phyloP scores from a whole-genome alignment of 2,888 invertebrate genomes.

The Halictus quadricinctus region DNA sequence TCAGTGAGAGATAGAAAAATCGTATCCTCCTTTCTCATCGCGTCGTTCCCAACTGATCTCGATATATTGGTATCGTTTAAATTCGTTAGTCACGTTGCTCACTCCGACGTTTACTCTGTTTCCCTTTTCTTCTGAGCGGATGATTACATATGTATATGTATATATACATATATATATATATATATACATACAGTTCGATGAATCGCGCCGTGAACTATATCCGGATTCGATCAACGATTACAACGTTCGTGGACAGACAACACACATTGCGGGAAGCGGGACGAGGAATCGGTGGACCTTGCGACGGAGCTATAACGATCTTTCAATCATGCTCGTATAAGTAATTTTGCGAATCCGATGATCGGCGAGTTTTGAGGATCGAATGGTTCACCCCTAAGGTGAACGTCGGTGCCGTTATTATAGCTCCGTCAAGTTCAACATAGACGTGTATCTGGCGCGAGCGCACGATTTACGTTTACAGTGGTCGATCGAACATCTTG shows the following conservation, averaged over 20 bases:
- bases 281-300: constrained; percentile 13
- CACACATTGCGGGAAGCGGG: constrained; percentile 39
- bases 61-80: constrained; percentile 6
- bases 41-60: constrained; percentile 19
- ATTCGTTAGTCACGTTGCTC: constrained; percentile 38
- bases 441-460: constrained; percentile 39
- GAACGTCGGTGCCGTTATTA: constrained; percentile 4
- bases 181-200: constrained; percentile 20
- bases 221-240: constrained; percentile 43
- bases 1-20: constrained; percentile 63
- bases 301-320: constrained; percentile 46
- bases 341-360: background rate
- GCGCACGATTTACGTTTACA: constrained; percentile 34
- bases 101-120: constrained; percentile 10
- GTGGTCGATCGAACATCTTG: constrained; percentile 55
- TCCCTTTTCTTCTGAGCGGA: constrained; percentile 40
- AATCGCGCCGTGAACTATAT: constrained; percentile 10
- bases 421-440: constrained; percentile 52
- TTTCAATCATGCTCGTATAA: background rate
- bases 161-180: background rate
- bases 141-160: background rate
- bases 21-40: constrained; percentile 51
- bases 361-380: background rate
- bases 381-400: background rate
- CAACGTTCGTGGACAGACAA: constrained; percentile 48